These are phyloP conservation scores for Oreochromis grahami DNA, from an alignment of 2,797 vertebrate genomes.

Conservation along the genomic window DNA sequence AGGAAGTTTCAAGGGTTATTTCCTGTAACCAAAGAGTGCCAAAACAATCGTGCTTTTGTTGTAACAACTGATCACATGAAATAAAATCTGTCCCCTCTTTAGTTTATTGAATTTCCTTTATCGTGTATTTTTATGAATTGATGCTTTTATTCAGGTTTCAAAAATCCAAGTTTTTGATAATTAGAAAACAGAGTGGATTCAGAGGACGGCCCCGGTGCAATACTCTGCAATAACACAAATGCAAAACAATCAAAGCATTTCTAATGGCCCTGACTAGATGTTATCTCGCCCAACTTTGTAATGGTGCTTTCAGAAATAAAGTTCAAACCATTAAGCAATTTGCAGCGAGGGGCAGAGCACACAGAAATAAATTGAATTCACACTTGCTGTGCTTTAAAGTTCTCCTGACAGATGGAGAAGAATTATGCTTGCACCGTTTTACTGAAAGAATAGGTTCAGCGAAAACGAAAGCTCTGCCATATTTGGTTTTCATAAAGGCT, in stretches of 20 bases:
- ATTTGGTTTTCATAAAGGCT: slow-evolving; percentile 30
- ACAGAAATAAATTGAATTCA: slow-evolving; percentile 66
- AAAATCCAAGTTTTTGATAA: not conserved
- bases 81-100: not conserved
- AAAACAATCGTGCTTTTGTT: not conserved
- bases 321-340: slow-evolving; percentile 76
- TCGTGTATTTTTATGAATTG: not conserved
- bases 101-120: not conserved
- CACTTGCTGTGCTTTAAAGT: slow-evolving; percentile 50
- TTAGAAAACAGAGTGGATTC: slow-evolving; percentile 15
- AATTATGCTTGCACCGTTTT: slow-evolving; percentile 4
- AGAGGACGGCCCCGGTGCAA: slow-evolving; percentile 55
- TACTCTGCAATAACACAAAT: slow-evolving; percentile 35
- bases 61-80: not conserved
- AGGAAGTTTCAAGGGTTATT: slow-evolving; percentile 6
- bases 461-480: slow-evolving; percentile 1
- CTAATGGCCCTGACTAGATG: slow-evolving; percentile 62
- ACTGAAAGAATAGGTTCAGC: slow-evolving; percentile 15
- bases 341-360: slow-evolving; percentile 63
- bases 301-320: slow-evolving; percentile 66
- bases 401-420: slow-evolving; percentile 42
- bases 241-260: slow-evolving; percentile 47
- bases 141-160: not conserved
- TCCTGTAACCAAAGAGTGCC: not conserved
- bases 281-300: slow-evolving; percentile 68